Conservation (phyloP, 2,888 invertebrate species). For the Chalcosyrphus nemorum region DNA sequence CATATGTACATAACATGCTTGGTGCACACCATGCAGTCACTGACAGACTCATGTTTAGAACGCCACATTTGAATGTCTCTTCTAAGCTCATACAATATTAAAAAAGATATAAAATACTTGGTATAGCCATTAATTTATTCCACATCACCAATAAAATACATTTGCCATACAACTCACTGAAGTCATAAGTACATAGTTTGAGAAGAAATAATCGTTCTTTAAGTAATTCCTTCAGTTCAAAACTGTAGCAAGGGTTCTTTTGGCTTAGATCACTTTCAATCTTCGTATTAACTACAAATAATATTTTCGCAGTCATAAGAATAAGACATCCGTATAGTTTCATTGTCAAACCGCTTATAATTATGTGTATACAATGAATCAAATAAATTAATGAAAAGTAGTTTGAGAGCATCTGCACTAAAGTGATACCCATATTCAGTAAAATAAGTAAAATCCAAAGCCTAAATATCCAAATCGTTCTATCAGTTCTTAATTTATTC, state of each 20-base stretch:
- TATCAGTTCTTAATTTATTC: not conserved
- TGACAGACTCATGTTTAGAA: no score
- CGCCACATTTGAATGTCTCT: no score
- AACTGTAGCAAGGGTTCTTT: not conserved
- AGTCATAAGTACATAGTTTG: not conserved
- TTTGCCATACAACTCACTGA: not conserved
- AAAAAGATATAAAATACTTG: not conserved
- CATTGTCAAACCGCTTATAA: not conserved
- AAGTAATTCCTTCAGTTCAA: not conserved
- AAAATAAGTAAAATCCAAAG: not conserved
- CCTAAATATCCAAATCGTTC: not conserved
- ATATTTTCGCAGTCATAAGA: not conserved
- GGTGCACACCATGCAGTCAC: not conserved
- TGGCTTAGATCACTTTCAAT: not conserved
- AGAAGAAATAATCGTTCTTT: not conserved
- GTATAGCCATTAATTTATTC: not conserved
- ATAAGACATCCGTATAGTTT: not conserved
- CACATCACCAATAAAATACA: not conserved
- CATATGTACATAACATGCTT: not conserved
- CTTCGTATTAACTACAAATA: not conserved
- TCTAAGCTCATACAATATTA: not conserved
- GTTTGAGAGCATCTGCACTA: no score
- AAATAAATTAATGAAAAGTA: no score
- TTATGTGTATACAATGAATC: not conserved
- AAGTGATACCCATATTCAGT: not conserved